Base-by-base conservation (phyloP, 2,888 invertebrate species). In the Schizaphis graminum region DNA sequence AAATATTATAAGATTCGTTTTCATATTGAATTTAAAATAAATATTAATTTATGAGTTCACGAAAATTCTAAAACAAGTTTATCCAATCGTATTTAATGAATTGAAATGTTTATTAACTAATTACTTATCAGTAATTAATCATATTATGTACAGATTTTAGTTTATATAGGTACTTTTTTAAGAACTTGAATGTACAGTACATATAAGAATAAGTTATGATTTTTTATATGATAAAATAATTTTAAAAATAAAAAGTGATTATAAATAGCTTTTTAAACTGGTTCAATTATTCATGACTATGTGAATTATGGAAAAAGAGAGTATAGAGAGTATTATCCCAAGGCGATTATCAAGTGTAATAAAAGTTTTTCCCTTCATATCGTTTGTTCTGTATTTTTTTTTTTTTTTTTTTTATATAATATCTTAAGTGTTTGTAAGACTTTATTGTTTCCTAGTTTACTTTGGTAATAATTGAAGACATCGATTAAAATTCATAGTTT, bases 341-440 rank as follows among this genome's bases (percentile, higher is more conserved):
- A 86, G 61, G 86, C 86, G 61, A 92, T 92, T 86, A 91, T 91
- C 57, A 86, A 91, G 86, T 91, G 86, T 86, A 91, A 86, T 57
- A 86, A 85, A 86, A 92, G 86, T 86, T 92, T 86, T 44, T 26
- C 44, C 24, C 47, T 26, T 86, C 57, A 49, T 92, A 44, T 91
- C n/a, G 35, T 47, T 47, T 13, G 44, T 10, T 89, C 1, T 44
- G 35, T 11, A 26, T 91, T 89, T 57, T 77, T 47, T 84, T 85
- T 35, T 91, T 89, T 57, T 77, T 47, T 84, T 85, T 47, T 4
- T 53, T 13, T 53, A 16, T 21, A 57, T 85, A 47, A 57, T 91
- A 86, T 86, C 61, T 47, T 2, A 86, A 47, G 86, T 86, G n/a
- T 61, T 49, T n/a, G 3, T 13, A 49, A 56, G 24, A 91, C 53